Evolutionary conservation across 2,113 vertebrate genomes (phyloP).

Genomic region (Campylomormyrus numenius): DNA sequence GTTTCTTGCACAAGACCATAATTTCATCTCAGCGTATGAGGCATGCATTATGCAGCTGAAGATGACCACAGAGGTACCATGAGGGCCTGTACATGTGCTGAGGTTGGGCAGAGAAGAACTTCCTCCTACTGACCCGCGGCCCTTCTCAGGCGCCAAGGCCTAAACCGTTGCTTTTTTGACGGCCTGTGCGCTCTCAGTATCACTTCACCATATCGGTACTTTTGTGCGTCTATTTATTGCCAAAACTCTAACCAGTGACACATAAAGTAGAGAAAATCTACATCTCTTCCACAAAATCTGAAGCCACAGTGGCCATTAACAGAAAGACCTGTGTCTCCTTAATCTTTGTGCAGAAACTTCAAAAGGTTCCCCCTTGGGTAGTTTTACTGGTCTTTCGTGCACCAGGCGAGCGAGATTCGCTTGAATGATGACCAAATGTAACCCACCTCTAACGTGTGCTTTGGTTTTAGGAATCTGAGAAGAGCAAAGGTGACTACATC

Average conservation of each 20-base stretch:
- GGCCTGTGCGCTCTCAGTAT: neutral
- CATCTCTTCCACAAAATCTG: neutral
- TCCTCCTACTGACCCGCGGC: neutral
- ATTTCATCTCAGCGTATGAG: neutral
- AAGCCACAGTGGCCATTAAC: neutral
- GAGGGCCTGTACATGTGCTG: neutral
- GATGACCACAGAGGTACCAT: neutral
- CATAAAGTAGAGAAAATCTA: neutral
- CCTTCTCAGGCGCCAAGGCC: neutral
- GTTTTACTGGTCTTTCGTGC: neutral
- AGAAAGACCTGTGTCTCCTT: neutral
- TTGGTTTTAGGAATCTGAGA: constrained; percentile 69
- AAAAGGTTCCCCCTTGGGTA: neutral
- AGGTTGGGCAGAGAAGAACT: neutral
- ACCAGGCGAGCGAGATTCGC: neutral
- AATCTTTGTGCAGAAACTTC: neutral
- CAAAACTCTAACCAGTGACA: neutral
- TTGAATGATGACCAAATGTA: too few relatives aligned
- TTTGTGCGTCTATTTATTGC: neutral
- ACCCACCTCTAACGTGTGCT: neutral
- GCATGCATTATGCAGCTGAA: neutral
- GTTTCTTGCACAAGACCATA: neutral
- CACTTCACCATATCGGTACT: neutral
- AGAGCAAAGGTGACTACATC: constrained; percentile 74
- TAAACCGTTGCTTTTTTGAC: neutral